Percentiles rank a stretch among this genome's conserved stretches.
Evolutionary conservation across 2,888 invertebrate species (phyloP).

Genomic region (Cheilosia grossa): DNA sequence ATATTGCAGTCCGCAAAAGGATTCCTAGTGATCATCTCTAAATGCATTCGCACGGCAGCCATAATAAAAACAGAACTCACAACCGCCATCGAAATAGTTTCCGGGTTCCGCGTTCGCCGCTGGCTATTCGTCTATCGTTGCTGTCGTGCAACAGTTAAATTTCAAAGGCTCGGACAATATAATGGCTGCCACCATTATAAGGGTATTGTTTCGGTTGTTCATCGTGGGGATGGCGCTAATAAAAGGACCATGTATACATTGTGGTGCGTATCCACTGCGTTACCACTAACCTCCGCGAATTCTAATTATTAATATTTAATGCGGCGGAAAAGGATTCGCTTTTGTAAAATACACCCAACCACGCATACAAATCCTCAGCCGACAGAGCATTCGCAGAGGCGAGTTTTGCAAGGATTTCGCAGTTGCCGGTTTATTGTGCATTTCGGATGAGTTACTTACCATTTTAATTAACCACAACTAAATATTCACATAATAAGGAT

Average conservation of each 20-base stretch:
- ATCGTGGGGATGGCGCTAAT: conserved; percentile 5
- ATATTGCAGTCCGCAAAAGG: conserved; percentile 61
- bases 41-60: conserved; percentile 18
- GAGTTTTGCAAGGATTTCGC: conserved; percentile 22
- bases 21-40: conserved; percentile 8
- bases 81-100: conserved; percentile 48
- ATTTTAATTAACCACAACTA: conserved; percentile 72
- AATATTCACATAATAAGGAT: conserved; percentile 73
- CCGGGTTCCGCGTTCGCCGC: conserved; percentile 20
- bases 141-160: conserved; percentile 34
- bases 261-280: neutral
- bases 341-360: neutral
- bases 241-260: conserved; percentile 1
- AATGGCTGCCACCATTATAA: neutral
- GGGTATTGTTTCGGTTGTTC: conserved; percentile 20
- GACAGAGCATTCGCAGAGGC: neutral
- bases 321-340: conserved; percentile 25
- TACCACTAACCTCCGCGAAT: conserved; percentile 26
- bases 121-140: conserved; percentile 10
- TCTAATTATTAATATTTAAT: conserved; percentile 65
- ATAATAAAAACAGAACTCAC: conserved; percentile 35
- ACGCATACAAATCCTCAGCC: conserved; percentile 21
- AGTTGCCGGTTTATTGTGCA: conserved; percentile 58
- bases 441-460: conserved; percentile 60
- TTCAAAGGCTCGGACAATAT: conserved; percentile 2